These are phyloP conservation scores for Ophioninae sp. DNA, from an alignment of 2,888 invertebrate species.

Conservation along the genomic window DNA sequence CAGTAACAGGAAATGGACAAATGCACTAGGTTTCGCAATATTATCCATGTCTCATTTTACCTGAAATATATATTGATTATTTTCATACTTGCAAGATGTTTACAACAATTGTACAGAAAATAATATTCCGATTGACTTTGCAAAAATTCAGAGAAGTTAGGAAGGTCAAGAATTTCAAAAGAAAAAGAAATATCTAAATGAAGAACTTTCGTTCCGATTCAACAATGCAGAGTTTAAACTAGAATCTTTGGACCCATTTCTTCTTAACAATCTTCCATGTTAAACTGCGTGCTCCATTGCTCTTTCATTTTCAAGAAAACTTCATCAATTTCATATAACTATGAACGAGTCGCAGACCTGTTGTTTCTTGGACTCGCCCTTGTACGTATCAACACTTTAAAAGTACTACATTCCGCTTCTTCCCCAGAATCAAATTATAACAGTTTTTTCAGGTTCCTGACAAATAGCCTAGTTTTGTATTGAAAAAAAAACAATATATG, in stretches of 20 bases:
- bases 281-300: background rate
- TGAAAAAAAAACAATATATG: background rate
- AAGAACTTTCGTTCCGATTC: too few relatives aligned
- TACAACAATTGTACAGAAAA: background rate
- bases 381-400: background rate
- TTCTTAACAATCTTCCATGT: background rate
- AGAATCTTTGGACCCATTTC: background rate
- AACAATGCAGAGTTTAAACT: background rate
- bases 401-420: background rate
- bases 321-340: background rate
- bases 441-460: background rate
- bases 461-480: background rate
- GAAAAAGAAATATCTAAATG: too few relatives aligned
- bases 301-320: background rate
- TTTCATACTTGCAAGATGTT: background rate
- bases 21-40: background rate
- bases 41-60: background rate
- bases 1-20: background rate
- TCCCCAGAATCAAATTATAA: background rate
- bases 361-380: background rate
- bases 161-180: too few relatives aligned
- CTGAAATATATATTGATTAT: background rate
- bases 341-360: background rate
- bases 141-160: too few relatives aligned
- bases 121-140: too few relatives aligned